Evolutionary conservation across 1,140 invertebrate genomes (phyloP), one percentile per base, ranked within the genome.

Genomic region (Nylanderia fulva): DNA sequence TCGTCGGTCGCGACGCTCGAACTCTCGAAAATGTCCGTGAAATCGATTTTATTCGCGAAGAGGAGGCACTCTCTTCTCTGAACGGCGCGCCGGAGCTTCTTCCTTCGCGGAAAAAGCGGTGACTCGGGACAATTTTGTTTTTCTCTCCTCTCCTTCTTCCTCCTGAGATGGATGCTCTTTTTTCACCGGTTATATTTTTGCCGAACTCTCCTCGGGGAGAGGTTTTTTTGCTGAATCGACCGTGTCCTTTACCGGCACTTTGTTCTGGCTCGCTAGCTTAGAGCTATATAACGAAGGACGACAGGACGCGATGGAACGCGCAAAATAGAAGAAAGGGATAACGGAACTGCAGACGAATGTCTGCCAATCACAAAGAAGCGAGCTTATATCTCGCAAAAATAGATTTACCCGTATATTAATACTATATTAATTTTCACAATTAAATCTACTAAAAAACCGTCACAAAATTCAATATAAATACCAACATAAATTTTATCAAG

Each of bases 21-120:
- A 85, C 42, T 77, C 74, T 85, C 75, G 56, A 79, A 79, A 79
- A 36, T 77, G 58, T 63, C 69, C 80, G 69, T 84, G 80, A 84
- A 84, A 84, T 84, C 80, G 80, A 84, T 79, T 84, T 64, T n/a
- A 33, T 64, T 64, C 60, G 21, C 83, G 60, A 11, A 42, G 61
- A 84, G 45, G 45, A 84, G 45, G 45, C 71, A 52, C 63, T 80
- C 63, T 33, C n/a, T n/a, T n/a, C n/a, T n/a, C n/a, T 56, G 76
- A 71, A 7, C 21, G 42, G 29, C 8, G 60, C 39, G 6, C 42
- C 42, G 39, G 4, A 77, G 60, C 42, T 52, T 79, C 61, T 29
- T 79, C 61, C 42, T 9, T 39, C 42, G 33, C 5, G 71, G 71
- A 84, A 84, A 75, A 61, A 84, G 56, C 24, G 36, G 21, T 13